Evolutionary conservation across 1,140 invertebrate species (phyloP), one percentile per base, ranked within the genome.

Genomic region (Anastrepha obliqua): DNA sequence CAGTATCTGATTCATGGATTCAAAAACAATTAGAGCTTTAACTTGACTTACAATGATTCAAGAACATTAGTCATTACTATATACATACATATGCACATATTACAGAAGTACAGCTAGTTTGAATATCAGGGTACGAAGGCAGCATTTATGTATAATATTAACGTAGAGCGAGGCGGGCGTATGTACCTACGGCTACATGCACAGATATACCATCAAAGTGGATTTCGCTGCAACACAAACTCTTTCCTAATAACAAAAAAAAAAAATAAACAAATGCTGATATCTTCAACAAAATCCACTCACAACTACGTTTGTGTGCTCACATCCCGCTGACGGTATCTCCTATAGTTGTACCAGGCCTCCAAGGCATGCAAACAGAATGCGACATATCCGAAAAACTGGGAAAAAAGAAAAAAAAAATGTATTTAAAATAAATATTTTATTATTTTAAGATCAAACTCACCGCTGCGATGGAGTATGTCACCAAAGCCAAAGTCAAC

Each of bases 301-400:
- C 64, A 39, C 11, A 39, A 55, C 17, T 20, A 44, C 11, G 85
- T 86, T 42, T 86, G 85, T 44, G 85, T 86, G 85, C 55, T 62
- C 55, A 62, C 51, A 86, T 86, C 59, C 9, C 59, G 59, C 20
- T 60, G 55, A 39, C 55, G 44, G 17, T 62, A 60, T 47, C 51
- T 42, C 13, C 59, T 20, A 47, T 62, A 86, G 20, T 62, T 86
- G 17, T 15, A 44, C 55, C 59, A 86, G 15, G 85, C 85, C 13
- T 86, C 85, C 55, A 62, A 42, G 58, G 85, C 85, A 60, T 86
- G 62, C 29, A 86, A 13, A 13, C 85, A 86, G 29, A 62, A 86
- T 60, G 85, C 20, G n/a, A 86, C 29, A 47, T 86, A 86, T 7
- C 85, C 85, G 58, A 86, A 86, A 62, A 86, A 86, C 85, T 86